These are phyloP conservation scores for Mya arenaria DNA, from an alignment of 1,140 invertebrate species.

Conservation along the genomic window DNA sequence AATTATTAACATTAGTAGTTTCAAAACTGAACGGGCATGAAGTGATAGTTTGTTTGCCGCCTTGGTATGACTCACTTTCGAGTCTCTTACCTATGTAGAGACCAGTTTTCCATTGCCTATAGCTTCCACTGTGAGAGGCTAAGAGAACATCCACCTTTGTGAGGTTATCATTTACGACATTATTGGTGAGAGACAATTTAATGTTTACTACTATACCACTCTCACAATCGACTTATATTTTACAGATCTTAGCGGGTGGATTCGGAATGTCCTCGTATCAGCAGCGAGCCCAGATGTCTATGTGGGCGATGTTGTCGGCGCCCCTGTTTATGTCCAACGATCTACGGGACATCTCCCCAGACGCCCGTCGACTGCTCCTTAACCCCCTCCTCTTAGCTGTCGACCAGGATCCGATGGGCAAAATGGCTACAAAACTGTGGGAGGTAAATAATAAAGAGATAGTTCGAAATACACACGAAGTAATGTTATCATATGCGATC, in stretches of 20 bases:
- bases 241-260: conserved; percentile 95
- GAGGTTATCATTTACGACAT: neutral
- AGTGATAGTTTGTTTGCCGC: no score
- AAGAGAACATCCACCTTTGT: neutral
- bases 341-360: conserved; percentile 92
- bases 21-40: no score
- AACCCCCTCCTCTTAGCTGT: conserved; percentile 97
- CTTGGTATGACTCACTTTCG: no score
- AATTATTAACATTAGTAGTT: no score
- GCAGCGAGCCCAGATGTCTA: conserved; percentile 97
- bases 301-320: conserved; percentile 98
- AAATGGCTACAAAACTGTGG: conserved; percentile 84
- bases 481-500: no score
- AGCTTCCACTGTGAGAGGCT: no score
- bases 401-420: conserved; percentile 96
- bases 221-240: no score
- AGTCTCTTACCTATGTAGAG: no score
- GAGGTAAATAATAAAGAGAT: conserved; percentile 24
- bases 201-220: no score
- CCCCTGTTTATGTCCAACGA: conserved; percentile 98
- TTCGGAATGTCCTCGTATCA: conserved; percentile 97
- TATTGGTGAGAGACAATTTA: no score
- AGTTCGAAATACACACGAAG: no score
- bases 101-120: no score
- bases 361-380: conserved; percentile 95